Evolutionary conservation across 1,140 invertebrate species (phyloP), one percentile per base, ranked within the genome.

Genomic region (Marisa cornuarietis): DNA sequence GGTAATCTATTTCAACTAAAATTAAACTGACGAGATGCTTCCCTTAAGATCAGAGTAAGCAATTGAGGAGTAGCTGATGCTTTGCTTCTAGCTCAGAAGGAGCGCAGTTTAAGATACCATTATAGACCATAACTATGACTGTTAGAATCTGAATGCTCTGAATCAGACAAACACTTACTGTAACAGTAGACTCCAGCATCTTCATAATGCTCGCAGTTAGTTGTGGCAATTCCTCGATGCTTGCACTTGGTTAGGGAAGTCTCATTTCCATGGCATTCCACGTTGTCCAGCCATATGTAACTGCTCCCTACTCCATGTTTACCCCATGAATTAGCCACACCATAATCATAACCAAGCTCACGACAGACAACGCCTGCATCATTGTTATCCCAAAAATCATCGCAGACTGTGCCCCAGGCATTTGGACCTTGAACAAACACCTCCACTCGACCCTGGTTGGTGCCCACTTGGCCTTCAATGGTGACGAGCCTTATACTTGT

Each of bases 341-440:
- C 87, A 54, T 77, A 79, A 6, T 77, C 61, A 52, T 73, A 87
- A 7, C 86, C 85, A 7, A 88, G 82, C 52, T 79, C 63, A 26
- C 81, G 71, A 63, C 87, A 88, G 10, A 85, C 85, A 24, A 88
- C 87, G 26, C 22, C 66, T n/a, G 87, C 87, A 71, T 85, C 86
- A 14, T 69, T 62, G 52, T 87, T 78, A 79, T 86, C 84, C 85
- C 86, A 88, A 79, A 83, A 82, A 80, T 87, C 86, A 72, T 87
- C 86, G 80, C 87, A 88, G 11, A 88, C 81, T 6, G 85, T 87
- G 1, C 87, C 87, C 87, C 87, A 88, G 51, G 77, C 69, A n/a
- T 85, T 83, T 31, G 84, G 77, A 49, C 84, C 84, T 51, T 79
- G 69, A 20, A 84, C 81, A 58, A 65, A 86, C 16, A 88, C 84